Evolutionary conservation across 2,113 vertebrate genomes (phyloP), one percentile per base, ranked within the genome.

Genomic region (Trochalopteron elliotii): DNA sequence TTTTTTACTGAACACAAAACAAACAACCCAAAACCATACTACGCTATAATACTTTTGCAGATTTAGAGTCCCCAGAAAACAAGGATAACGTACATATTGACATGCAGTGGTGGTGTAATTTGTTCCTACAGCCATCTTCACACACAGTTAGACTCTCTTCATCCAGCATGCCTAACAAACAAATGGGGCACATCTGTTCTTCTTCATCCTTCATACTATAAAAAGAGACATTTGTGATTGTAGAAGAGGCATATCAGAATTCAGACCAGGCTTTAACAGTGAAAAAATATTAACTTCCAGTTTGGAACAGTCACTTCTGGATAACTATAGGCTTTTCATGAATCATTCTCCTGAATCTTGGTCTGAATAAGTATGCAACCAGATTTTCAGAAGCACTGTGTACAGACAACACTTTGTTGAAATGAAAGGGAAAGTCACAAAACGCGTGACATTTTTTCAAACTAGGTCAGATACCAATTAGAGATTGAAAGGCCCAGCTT

Each of bases 21-120:
- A 61, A 78, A 44, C 22, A 64, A 5, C 3, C 11, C 15, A 20
- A 75, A 52, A 22, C 2, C 25, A 53, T 11, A 50, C 4, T 5
- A 14, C 61, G 3, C 35, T 82, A 11, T 4, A 93, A n/a, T 28
- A 49, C 5, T 74, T 84, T 5, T 18, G 14, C 13, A 21, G 42
- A 71, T 74, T 71, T 59, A 90, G 49, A 67, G 31, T 45, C 59
- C 64, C 10, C 24, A 81, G 11, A 60, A 86, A 40, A 68, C 12
- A 52, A 69, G 78, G n/a, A 47, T 35, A 93, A 98, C 99, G 13
- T 98, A 99, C 98, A 99, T 92, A 99, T 99, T 49, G 99, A 99
- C 99, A 99, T 99, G 99, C 99, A 99, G 94, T 99, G 99, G 89
- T 99, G 99, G 96, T 99, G 99, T 77, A 99, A 98, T 95, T 99